A percentile compares a stretch with the other conserved stretches of the same genome.
phyloP scores from a whole-genome alignment of 2,113 vertebrate genomes.

The Budorcas taxicolor region DNA sequence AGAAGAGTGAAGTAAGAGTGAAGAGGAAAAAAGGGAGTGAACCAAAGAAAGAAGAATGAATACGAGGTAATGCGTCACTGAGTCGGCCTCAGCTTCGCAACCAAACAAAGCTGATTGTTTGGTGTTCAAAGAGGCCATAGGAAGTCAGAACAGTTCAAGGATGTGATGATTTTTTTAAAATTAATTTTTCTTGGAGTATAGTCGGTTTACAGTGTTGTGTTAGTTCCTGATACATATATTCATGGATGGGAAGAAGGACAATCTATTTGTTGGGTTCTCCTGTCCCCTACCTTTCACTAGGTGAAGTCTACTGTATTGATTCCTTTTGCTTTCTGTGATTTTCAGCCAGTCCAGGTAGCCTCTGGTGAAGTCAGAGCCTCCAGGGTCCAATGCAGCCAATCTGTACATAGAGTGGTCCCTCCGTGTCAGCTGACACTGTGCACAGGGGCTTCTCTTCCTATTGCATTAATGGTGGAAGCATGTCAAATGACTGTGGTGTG shows the following conservation, averaged over 20 bases:
- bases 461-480: neutral
- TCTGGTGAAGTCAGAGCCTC: neutral
- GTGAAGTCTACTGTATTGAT: neutral
- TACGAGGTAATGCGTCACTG: neutral
- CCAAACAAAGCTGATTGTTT: neutral
- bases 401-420: neutral
- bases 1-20: neutral
- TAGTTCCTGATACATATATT: neutral
- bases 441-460: neutral
- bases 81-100: neutral
- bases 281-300: neutral
- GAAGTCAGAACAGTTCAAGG: neutral
- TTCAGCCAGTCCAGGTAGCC: neutral
- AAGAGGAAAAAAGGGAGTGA: neutral
- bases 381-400: neutral
- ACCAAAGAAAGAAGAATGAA: neutral
- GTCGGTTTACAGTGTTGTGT: neutral
- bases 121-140: neutral
- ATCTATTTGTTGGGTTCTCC: neutral
- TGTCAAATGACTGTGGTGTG: neutral
- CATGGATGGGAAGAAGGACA: neutral
- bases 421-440: neutral
- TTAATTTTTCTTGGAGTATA: neutral
- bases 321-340: neutral
- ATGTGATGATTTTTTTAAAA: accelerated